Evolutionary conservation across 2,888 invertebrate genomes (phyloP).

Genomic region (Melieria crassipennis): DNA sequence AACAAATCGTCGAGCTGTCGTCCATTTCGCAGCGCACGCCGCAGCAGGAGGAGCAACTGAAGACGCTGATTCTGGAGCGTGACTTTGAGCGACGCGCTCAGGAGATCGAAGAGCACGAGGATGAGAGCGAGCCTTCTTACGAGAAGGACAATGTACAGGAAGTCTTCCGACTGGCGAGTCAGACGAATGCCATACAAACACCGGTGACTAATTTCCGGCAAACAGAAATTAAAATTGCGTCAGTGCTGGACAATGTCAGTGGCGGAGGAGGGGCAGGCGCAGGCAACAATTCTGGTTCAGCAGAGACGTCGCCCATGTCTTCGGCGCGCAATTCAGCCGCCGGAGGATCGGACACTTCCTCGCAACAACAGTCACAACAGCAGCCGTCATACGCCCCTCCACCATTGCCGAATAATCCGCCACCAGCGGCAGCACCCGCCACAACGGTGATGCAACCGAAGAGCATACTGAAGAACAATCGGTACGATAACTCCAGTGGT

Average conservation of each 20-base stretch:
- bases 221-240: constrained; percentile 60
- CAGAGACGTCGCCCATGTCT: constrained; percentile 55
- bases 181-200: constrained; percentile 65
- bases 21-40: constrained; percentile 74
- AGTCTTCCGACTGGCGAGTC: constrained; percentile 67
- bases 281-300: constrained; percentile 39
- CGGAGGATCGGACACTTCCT: constrained; percentile 8
- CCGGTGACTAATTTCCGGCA: constrained; percentile 66
- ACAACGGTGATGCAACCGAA: constrained; percentile 59
- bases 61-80: constrained; percentile 89
- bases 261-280: constrained; percentile 11
- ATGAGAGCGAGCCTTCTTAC: constrained; percentile 69
- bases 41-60: constrained; percentile 87
- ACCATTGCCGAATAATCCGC: constrained; percentile 36
- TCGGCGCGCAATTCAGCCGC: constrained; percentile 44
- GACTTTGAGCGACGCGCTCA: constrained; percentile 93
- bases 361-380: constrained; percentile 32
- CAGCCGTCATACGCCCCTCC: constrained; percentile 30
- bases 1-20: constrained; percentile 84
- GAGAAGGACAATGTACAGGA: constrained; percentile 68
- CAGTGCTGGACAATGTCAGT: constrained; percentile 44
- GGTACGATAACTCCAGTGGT: constrained; percentile 54
- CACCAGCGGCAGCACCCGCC: constrained; percentile 22
- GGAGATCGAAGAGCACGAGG: constrained; percentile 77
- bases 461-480: constrained; percentile 65